phyloP scores from a whole-genome alignment of 2,797 vertebrate genomes.

The Crenichthys baileyi region DNA sequence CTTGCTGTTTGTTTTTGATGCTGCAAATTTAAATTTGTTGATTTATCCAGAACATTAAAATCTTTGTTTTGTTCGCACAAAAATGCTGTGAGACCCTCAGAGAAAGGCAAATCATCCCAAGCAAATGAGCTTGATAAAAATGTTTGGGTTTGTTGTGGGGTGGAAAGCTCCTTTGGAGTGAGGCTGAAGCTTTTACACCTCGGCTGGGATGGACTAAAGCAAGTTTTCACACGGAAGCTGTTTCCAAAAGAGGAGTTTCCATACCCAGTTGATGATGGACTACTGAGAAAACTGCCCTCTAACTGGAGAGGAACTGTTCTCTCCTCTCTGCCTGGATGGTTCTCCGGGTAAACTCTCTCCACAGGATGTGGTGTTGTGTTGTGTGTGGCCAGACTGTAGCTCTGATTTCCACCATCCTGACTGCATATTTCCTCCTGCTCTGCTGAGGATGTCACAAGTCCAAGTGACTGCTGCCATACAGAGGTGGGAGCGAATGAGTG shows the following conservation, averaged over 20 bases:
- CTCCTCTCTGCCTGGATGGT: constrained; percentile 4
- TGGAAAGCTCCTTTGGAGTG: constrained; percentile 5
- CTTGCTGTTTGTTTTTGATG: background rate
- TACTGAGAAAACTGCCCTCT: constrained; percentile 11
- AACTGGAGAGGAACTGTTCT: background rate
- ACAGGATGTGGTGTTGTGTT: background rate
- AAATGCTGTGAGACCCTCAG: constrained; percentile 73
- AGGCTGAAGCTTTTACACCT: background rate
- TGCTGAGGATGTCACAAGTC: constrained; percentile 74
- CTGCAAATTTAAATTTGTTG: background rate
- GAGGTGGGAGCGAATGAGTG: constrained; percentile 51
- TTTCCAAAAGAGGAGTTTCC: constrained; percentile 9
- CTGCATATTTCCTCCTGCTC: constrained; percentile 67
- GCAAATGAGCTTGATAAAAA: constrained; percentile 27
- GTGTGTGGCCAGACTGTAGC: constrained; percentile 13
- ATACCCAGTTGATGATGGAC: constrained; percentile 16
- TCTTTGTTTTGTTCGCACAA: constrained; percentile 45
- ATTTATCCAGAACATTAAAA: constrained; percentile 19
- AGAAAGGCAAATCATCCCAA: constrained; percentile 72
- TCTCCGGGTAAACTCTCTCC: constrained; percentile 14
- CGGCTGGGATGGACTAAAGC: constrained; percentile 8
- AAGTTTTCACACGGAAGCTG: background rate
- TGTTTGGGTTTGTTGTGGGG: constrained; percentile 9
- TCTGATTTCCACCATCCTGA: constrained; percentile 32
- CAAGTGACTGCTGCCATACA: constrained; percentile 71